Evolutionary conservation across 2,797 vertebrate genomes (phyloP), one percentile per base, ranked within the genome.

Genomic region (Acrossocheilus fasciatus): DNA sequence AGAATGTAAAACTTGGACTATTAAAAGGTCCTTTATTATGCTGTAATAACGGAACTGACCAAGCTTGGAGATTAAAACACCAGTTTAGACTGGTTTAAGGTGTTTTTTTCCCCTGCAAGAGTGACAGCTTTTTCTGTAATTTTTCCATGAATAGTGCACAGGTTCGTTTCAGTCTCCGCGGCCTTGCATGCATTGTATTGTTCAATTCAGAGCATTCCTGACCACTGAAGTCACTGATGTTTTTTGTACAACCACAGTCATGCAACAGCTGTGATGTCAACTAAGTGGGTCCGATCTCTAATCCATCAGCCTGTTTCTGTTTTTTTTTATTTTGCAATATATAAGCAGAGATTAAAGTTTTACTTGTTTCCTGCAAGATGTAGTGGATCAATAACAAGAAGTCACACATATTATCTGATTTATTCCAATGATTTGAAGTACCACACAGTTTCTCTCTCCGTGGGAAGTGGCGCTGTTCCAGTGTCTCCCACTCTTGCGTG

Each of bases 391-490:
- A 26, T 26, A 34, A 64, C 14, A 7, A 47, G 2, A 50, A 36
- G 43, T n/a, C 26, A 75, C 18, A 34, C 4, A 50, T 59, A 23
- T 74, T 23, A n/a, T 75, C 9, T 68, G 30, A 52, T 76, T 66
- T 36, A 23, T 66, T 82, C 23, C 23, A 41, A 34, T 68, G 34
- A 75, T 83, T 11, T 62, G 11, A n/a, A 36, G 82, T 74, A 30
- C 72, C 23, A 66, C 43, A 83, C 39, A 74, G 43, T 47, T 23
- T 52, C 23, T 57, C 11, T 66, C 41, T 50, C 14, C 12, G 72
- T 83, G 82, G 72, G 82, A 75, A 64, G 82, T 75, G 82, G 57
- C 30, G 9, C 59, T 76, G 57, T 50, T 66, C 72, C 82, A 66
- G 43, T 18, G 57, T 76, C 73, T 45, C 39, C 83, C 70, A 74